Evolutionary conservation across 1,140 invertebrate genomes (phyloP), one percentile per base, ranked within the genome.

Genomic region (Hylaeus volcanicus): DNA sequence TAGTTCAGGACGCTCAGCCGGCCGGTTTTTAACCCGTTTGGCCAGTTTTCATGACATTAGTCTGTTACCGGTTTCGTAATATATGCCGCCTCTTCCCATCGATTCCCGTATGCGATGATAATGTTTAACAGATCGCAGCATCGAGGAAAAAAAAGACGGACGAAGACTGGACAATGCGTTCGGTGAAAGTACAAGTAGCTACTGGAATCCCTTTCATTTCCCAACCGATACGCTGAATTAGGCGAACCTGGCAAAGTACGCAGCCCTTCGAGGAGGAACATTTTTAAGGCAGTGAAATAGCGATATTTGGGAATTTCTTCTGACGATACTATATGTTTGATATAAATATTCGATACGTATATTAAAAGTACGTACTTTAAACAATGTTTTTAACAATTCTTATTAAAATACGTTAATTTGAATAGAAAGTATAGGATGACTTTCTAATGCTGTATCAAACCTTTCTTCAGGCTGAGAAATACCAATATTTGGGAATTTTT

Each of bases 51-150:
- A 79, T 86, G 77, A 86, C 83, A 87, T 86, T 87, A 86, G 45
- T 77, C 82, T 79, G 85, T 87, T 87, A 86, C 85, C 82, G 86
- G 86, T 87, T 86, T 87, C 81, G 56, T 86, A 86, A 86, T 87
- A 79, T 84, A 84, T 82, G 82, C 79, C 79, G 78, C 75, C 85
- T 74, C 86, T 84, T 86, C 73, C 78, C 79, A 65, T 75, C 43
- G 53, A 65, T 78, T 82, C 61, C 75, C 74, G 72, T 81, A 74
- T 84, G 79, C 74, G 85, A 86, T 86, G 74, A 86, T 86, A 86
- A 87, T 87, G 75, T 87, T 87, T 84, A 86, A 83, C 73, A 83
- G 73, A 83, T 83, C 84, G 45, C 63, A 45, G 56, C 6, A 56
- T 3, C 9, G n/a, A 41, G 45, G 63, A 41, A 64, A 80, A 86